A percentile compares a stretch with the other conserved stretches of the same genome.
Conservation (phyloP, 2,797 vertebrate genomes). For the Chaetodon trifasciatus region DNA sequence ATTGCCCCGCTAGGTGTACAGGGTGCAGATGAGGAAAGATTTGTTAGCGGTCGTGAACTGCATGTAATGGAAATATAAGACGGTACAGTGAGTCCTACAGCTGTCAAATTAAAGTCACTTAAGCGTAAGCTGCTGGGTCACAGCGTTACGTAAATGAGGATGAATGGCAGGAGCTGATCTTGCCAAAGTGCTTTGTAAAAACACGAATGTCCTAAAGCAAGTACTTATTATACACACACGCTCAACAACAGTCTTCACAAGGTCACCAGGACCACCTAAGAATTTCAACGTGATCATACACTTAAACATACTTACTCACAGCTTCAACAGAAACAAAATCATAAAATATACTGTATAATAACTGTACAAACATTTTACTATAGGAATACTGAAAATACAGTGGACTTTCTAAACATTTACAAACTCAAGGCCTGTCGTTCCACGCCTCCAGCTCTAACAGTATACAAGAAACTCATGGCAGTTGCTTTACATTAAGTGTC, state of each 20-base stretch:
- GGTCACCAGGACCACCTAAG: slow-evolving; percentile 76
- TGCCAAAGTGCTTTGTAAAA: slow-evolving; percentile 81
- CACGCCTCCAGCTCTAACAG: slow-evolving; percentile 61
- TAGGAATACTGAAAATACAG: slow-evolving; percentile 72
- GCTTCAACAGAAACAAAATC: slow-evolving; percentile 69
- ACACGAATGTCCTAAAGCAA: slow-evolving; percentile 56
- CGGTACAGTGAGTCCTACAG: slow-evolving; percentile 43
- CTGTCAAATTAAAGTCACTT: slow-evolving; percentile 57
- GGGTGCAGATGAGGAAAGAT: slow-evolving; percentile 36
- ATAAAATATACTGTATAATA: slow-evolving; percentile 76
- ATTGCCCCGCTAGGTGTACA: not conserved
- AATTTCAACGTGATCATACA: slow-evolving; percentile 49
- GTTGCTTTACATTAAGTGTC: slow-evolving; percentile 61
- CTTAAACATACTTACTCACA: slow-evolving; percentile 62
- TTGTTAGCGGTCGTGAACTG: slow-evolving; percentile 39
- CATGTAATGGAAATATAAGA: slow-evolving; percentile 32
- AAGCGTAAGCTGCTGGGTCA: slow-evolving; percentile 33
- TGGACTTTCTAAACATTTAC: slow-evolving; percentile 61
- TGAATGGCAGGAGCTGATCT: slow-evolving; percentile 52
- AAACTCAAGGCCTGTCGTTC: slow-evolving; percentile 56
- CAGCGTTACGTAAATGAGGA: slow-evolving; percentile 45
- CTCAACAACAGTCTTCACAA: slow-evolving; percentile 69
- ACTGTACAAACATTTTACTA: slow-evolving; percentile 74
- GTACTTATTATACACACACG: slow-evolving; percentile 51
- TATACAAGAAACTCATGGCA: slow-evolving; percentile 65